A percentile compares a stretch with the other conserved stretches of the same genome.
Evolutionary conservation across 2,797 vertebrate genomes (phyloP).

Genomic region (Rhinichthys osculus): DNA sequence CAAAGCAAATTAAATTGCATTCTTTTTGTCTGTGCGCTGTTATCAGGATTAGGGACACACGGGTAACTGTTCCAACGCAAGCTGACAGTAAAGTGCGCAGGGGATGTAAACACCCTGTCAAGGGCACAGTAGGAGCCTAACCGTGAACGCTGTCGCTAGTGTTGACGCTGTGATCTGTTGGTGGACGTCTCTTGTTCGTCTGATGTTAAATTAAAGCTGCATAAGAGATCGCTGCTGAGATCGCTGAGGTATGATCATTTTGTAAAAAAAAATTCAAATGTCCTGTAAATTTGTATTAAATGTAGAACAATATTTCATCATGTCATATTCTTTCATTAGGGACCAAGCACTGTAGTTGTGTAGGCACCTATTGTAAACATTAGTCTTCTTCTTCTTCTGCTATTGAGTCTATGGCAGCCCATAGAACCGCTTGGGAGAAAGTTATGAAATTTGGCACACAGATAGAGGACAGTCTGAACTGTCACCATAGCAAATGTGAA

Average conservation of each 20-base stretch:
- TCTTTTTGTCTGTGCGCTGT: constrained; percentile 8
- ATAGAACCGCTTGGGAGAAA: no score
- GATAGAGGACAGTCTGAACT: no score
- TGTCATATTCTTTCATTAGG: neutral
- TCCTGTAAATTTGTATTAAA: neutral
- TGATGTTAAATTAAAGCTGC: constrained; percentile 20
- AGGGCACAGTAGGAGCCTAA: neutral
- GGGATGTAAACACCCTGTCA: constrained; percentile 15
- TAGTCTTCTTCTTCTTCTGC: no score
- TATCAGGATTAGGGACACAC: neutral
- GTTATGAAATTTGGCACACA: no score
- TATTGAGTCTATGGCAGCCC: no score
- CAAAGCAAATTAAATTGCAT: constrained; percentile 48
- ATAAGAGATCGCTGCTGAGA: neutral
- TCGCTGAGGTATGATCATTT: neutral
- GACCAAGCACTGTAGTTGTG: no score
- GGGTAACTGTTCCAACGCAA: neutral
- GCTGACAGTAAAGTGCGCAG: neutral
- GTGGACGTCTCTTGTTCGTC: neutral
- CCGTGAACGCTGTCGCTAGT: neutral
- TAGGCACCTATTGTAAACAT: no score
- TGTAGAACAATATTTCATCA: neutral
- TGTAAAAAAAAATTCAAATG: no score
- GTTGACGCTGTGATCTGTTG: neutral
- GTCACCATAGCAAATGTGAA: no score